Base-by-base conservation (phyloP, 2,797 vertebrate species). In the Mycteria americana region DNA sequence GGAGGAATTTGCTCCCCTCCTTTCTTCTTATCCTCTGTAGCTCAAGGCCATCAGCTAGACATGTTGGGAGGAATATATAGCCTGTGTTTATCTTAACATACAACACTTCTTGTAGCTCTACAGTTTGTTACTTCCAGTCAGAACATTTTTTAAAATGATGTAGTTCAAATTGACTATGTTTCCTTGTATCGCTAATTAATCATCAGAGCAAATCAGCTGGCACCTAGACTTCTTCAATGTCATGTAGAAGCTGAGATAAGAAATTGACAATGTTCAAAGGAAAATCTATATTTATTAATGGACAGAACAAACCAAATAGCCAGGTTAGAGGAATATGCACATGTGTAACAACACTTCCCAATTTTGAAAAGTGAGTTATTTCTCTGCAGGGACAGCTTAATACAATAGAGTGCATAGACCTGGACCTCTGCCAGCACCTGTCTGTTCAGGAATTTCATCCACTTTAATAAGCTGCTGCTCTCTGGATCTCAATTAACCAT, bases 401-500 rank as follows among this genome's bases (percentile, higher is more conserved):
- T 95, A 96, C 94, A 97, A 96, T 63, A 73, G 81, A 95, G 79
- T 81, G 64, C 62, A 64, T 22, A 85, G 80, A 73, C 31, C 73
- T 97, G 96, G 96, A 89, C 75, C 35, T 65, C 37, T 85, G 84
- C 93, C 96, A 97, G 89, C 56, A 95, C 88, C 74, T 94, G 96
- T 94, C 95, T 81, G 92, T 83, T 97, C 70, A 85, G 88, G 85
- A 96, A 88, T 91, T 96, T 80, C 87, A 96, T 92, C 82, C 89
- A 96, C 95, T 97, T 97, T 97, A 96, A 92, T 89, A 97, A 95
- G 74, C 72, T 93, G 68, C 80, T 13, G 35, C 69, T 91, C 87
- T 96, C 80, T 85, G 89, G 92, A 92, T 97, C 94, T 93, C 91
- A 96, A 93, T 96, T 97, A 96, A 88, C 53, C 85, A 94, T 78